Evolutionary conservation across 2,888 invertebrate species (phyloP).

Genomic region (Zaprionus bogoriensis): DNA sequence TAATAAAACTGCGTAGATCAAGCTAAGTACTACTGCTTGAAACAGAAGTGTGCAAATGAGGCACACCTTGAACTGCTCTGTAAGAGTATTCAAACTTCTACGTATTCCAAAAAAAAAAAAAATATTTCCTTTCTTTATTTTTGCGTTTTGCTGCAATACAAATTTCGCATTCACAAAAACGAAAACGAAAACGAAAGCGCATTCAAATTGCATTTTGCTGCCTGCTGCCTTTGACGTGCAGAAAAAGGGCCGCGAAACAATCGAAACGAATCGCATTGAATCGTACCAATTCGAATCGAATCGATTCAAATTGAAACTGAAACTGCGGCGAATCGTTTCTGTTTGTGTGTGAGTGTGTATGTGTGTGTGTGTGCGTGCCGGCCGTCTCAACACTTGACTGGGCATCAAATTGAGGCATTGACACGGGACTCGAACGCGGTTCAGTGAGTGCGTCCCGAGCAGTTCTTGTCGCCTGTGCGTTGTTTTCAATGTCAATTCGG

Average conservation of each 20-base stretch:
- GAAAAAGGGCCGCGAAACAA: conserved; percentile 20
- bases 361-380: no score
- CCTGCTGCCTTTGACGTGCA: background rate
- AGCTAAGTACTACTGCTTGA: no score
- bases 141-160: conserved; percentile 30
- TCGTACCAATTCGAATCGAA: conserved; percentile 4
- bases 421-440: conserved; percentile 9
- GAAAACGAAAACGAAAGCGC: conserved; percentile 56
- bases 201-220: conserved; percentile 36
- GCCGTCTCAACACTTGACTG: conserved; percentile 28
- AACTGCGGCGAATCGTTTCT: conserved; percentile 11
- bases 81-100: no score
- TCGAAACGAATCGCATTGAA: conserved; percentile 8
- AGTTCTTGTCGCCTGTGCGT: conserved; percentile 9
- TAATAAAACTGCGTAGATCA: no score
- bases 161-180: conserved; percentile 33
- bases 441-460: conserved; percentile 17
- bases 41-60: no score
- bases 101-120: no score
- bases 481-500: conserved; percentile 67
- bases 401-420: conserved; percentile 36
- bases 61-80: no score
- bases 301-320: conserved; percentile 5
- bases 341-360: no score
- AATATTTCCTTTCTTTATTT: no score